phyloP scores from a whole-genome alignment of 2,113 vertebrate genomes.

The Melozone crissalis region DNA sequence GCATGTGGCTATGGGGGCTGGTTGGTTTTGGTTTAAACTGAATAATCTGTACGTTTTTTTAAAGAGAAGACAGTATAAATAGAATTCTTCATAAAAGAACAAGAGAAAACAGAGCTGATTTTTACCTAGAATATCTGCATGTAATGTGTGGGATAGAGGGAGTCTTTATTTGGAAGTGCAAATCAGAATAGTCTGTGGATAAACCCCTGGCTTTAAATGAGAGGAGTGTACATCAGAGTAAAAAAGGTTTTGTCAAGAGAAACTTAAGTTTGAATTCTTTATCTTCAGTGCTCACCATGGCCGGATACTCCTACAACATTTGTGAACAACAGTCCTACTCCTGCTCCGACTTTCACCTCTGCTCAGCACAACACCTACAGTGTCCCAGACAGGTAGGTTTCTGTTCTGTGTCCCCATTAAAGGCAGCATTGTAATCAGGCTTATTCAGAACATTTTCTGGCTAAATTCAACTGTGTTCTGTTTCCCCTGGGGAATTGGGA shows the following conservation, averaged over 20 bases:
- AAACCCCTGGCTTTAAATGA: background rate
- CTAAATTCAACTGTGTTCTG: background rate
- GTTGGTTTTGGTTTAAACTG: background rate
- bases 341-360: conserved; percentile 84
- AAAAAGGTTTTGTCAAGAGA: background rate
- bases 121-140: conserved; percentile 3
- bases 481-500: background rate
- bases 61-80: background rate
- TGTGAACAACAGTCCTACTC: conserved; percentile 84
- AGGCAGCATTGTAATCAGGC: background rate
- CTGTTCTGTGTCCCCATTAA: background rate
- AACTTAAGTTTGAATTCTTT: background rate
- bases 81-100: background rate
- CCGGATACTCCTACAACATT: conserved; percentile 84
- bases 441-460: background rate
- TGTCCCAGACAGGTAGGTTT: conserved; percentile 87
- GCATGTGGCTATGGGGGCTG: background rate
- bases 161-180: background rate
- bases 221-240: background rate
- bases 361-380: conserved; percentile 83
- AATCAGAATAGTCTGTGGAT: background rate
- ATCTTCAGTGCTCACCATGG: conserved; percentile 90
- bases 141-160: background rate
- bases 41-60: background rate
- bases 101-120: background rate